Conservation (phyloP, 2,113 vertebrate genomes). For the Pseudorasbora parva region DNA sequence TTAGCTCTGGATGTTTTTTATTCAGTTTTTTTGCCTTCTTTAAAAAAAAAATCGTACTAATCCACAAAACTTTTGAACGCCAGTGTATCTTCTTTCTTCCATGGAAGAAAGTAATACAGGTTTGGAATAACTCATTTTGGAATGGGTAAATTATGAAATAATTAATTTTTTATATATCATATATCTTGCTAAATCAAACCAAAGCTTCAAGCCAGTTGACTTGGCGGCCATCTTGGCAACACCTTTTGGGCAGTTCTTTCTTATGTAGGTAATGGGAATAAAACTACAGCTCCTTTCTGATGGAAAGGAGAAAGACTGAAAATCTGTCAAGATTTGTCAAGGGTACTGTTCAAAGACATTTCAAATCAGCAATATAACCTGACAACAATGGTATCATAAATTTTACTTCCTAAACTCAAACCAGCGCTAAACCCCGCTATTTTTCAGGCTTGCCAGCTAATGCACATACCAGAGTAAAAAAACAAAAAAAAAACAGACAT, state of each 20-base stretch:
- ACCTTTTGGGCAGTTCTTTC: neutral
- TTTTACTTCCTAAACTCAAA: neutral
- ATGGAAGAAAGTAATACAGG: neutral
- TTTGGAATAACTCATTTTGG: neutral
- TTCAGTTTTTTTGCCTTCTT: too few species aligned
- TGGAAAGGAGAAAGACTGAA: neutral
- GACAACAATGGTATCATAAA: slow-evolving; percentile 10
- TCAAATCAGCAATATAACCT: slow-evolving; percentile 8
- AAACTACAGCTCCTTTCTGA: neutral
- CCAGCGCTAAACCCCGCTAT: neutral
- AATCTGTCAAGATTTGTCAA: neutral
- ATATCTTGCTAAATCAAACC: neutral
- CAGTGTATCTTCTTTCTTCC: neutral
- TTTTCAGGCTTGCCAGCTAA: neutral
- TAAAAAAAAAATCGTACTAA: neutral
- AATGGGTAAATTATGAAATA: neutral
- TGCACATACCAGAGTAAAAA: neutral
- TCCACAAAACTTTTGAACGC: neutral
- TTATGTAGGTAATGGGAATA: neutral
- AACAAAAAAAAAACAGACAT: neutral
- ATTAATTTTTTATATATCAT: neutral
- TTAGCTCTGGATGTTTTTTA: too few species aligned
- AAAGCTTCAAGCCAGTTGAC: neutral
- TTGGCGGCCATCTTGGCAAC: neutral
- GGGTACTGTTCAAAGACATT: neutral